phyloP scores from a whole-genome alignment of 2,888 invertebrate genomes.

The Polydrusus cervinus region DNA sequence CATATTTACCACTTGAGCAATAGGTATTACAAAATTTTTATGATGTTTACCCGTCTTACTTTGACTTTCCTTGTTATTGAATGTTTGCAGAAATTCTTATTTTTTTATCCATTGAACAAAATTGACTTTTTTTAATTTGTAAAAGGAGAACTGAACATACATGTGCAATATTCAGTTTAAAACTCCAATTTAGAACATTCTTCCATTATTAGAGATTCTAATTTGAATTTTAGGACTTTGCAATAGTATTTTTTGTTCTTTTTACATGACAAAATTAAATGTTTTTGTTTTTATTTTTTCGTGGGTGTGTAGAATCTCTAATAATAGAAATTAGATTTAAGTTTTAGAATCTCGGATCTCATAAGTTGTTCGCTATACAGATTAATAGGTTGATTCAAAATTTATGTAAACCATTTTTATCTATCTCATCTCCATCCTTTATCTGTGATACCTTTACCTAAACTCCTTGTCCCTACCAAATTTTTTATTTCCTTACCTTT shows the following conservation, averaged over 20 bases:
- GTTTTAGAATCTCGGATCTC: constrained; percentile 65
- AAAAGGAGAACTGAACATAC: constrained; percentile 56
- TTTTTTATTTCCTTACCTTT: not conserved
- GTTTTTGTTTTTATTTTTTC: constrained; percentile 51
- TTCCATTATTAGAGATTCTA: constrained; percentile 59
- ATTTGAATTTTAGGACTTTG: constrained; percentile 55
- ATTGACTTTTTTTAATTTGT: constrained; percentile 48
- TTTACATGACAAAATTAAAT: constrained; percentile 47
- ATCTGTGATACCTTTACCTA: constrained; percentile 63
- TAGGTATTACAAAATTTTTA: not conserved
- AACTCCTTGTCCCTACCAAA: constrained; percentile 29
- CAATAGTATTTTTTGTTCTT: constrained; percentile 53
- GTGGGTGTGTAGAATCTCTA: constrained; percentile 63
- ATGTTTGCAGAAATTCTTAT: constrained; percentile 36
- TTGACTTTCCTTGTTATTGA: constrained; percentile 6
- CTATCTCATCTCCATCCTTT: constrained; percentile 63
- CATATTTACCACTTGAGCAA: constrained; percentile 11
- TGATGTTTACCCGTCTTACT: not conserved
- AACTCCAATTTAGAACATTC: constrained; percentile 56
- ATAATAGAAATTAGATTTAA: constrained; percentile 58
- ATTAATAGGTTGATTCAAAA: constrained; percentile 54
- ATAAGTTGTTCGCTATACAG: constrained; percentile 62
- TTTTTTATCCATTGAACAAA: constrained; percentile 34
- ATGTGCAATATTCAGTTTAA: constrained; percentile 63
- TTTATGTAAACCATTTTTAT: constrained; percentile 41